Evolutionary conservation across 1,140 invertebrate species (phyloP).

Genomic region (Apocrypta bakeri): DNA sequence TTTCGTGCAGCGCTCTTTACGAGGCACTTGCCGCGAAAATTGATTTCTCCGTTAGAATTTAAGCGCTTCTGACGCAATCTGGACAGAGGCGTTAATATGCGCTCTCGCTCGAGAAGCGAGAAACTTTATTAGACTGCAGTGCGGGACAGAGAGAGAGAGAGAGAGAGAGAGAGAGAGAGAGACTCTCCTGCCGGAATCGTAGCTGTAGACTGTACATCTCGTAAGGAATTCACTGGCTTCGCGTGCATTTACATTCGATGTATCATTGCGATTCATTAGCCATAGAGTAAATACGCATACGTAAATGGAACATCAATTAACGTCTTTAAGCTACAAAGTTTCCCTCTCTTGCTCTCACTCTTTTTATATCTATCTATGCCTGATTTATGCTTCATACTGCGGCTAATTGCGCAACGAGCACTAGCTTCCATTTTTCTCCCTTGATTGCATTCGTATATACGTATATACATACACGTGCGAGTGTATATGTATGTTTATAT

Average conservation of each 20-base stretch:
- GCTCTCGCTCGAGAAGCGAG: neutral
- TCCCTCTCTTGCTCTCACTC: neutral
- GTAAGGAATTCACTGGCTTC: neutral
- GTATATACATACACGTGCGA: neutral
- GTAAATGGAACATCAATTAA: conserved; percentile 42
- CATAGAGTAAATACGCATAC: conserved; percentile 7
- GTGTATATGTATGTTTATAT: neutral
- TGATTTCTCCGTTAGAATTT: neutral
- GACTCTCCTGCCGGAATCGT: conserved; percentile 11
- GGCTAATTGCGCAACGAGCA: conserved; percentile 17
- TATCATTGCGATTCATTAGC: conserved; percentile 24
- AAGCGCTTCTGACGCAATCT: neutral
- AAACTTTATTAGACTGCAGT: neutral
- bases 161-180: no score
- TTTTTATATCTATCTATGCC: neutral
- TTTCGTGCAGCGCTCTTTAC: neutral
- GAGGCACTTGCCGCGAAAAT: neutral
- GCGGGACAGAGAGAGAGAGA: no score
- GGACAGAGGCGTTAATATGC: neutral
- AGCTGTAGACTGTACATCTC: neutral
- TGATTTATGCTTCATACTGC: conserved; percentile 1
- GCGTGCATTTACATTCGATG: neutral
- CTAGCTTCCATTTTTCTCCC: conserved; percentile 17
- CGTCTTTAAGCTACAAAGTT: conserved; percentile 7
- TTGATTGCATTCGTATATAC: no score